Evolutionary conservation across 2,888 invertebrate genomes (phyloP), one percentile per base, ranked within the genome.

Genomic region (Neoascia interrupta): DNA sequence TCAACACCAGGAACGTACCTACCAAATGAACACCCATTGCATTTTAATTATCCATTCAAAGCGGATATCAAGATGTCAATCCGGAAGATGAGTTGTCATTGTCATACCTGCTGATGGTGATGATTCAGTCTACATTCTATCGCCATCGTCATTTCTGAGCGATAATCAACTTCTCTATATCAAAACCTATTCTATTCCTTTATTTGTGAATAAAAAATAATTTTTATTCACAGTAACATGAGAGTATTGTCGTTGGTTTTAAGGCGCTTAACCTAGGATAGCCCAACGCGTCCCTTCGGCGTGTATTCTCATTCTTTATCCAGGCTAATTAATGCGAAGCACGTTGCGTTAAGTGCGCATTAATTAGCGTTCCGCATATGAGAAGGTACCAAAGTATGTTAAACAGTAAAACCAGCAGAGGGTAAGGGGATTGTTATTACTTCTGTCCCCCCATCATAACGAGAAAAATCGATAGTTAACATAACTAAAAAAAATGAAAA

Each of bases 61-160:
- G 79, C 79, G 79, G 79, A 79, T 79, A 79, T 79, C 79, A 79
- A 79, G 73, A 79, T 73, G 79, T 79, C 79, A 61, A 73, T 79
- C 73, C 73, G 79, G 79, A 73, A 79, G 73, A 79, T 60, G 60
- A 66, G 43, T 73, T 79, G 79, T 76, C 75, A 60, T 64, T 70
- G 63, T 64, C 63, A 56, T 72, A 73, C 73, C 79, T 73, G 61
- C 51, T 54, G 73, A 79, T 72, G 51, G 53, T 53, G 72, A 66
- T 79, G 79, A 73, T 73, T 79, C 79, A 79, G 61, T 28, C 41
- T 56, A 66, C 73, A 79, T 79, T 73, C 49, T 61, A 31, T 8
- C 21, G 45, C 28, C 54, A 45, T 45, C 69, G 43, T 54, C 53
- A 61, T 61, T 43, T 47, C n/a, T n/a, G n/a, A n/a, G n/a, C n/a